These are phyloP conservation scores for Valencia hispanica DNA, from an alignment of 2,797 vertebrate genomes.

Conservation along the genomic window DNA sequence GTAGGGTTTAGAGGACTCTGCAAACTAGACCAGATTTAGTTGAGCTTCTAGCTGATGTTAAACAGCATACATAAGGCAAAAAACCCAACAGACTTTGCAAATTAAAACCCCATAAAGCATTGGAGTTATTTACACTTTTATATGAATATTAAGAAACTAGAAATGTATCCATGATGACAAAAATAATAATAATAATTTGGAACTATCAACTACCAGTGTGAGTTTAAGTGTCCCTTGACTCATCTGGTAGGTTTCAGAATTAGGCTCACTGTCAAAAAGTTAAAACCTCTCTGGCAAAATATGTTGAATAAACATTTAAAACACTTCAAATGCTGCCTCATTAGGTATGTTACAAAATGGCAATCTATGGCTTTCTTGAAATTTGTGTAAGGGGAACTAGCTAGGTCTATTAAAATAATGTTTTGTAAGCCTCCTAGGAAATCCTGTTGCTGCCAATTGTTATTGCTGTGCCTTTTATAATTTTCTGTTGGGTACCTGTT, in stretches of 20 bases:
- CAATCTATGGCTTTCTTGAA: background rate
- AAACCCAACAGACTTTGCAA: background rate
- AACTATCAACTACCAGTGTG: background rate
- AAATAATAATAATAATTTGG: background rate
- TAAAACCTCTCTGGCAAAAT: no score
- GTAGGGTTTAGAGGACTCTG: background rate
- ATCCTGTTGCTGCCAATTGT: background rate
- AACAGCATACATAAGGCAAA: background rate
- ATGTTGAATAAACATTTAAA: background rate
- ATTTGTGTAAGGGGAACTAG: background rate
- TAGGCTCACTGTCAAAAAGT: background rate
- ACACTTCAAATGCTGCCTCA: background rate
- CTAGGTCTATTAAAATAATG: background rate
- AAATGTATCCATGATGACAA: background rate
- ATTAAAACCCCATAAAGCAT: background rate
- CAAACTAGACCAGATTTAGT: slow-evolving; percentile 17
- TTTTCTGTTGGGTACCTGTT: background rate
- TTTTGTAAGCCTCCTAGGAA: background rate
- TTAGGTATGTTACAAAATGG: background rate
- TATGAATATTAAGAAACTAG: background rate
- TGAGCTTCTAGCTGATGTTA: slow-evolving; percentile 1
- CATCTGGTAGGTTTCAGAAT: background rate
- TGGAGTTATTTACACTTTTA: background rate
- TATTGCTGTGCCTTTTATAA: no score
- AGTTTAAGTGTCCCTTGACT: background rate